These are phyloP conservation scores for Lepidotrigona ventralis DNA, from an alignment of 1,140 invertebrate genomes.

Conservation along the genomic window DNA sequence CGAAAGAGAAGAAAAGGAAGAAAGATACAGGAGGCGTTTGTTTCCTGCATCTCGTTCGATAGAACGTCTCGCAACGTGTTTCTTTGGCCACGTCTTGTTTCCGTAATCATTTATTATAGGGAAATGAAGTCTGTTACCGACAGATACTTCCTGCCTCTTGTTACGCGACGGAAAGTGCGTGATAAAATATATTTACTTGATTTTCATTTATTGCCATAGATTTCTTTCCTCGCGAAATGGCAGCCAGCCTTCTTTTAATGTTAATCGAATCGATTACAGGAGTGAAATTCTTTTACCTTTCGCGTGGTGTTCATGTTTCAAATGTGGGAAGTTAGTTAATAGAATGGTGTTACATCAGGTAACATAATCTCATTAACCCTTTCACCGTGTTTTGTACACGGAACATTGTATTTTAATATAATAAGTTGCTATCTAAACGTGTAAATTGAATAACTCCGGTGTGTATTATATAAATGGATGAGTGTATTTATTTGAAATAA, in stretches of 20 bases:
- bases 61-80: neutral
- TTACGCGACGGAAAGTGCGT: neutral
- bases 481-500: neutral
- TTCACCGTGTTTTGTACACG: neutral
- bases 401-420: neutral
- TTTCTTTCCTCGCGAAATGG: neutral
- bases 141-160: neutral
- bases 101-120: neutral
- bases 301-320: neutral
- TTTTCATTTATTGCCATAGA: neutral
- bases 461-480: neutral
- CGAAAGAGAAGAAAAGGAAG: neutral
- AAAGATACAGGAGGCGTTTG: neutral
- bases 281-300: neutral
- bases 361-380: neutral
- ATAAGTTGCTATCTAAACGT: neutral
- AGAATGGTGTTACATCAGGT: neutral
- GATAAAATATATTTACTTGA: neutral
- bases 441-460: neutral
- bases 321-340: neutral
- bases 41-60: slow-evolving; percentile 8
- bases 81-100: neutral
- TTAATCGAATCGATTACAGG: neutral
- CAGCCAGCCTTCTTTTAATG: no score
- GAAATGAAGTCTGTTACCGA: slow-evolving; percentile 7